Conservation (phyloP, 2,888 invertebrate species). For the Harpalus rufipes region DNA sequence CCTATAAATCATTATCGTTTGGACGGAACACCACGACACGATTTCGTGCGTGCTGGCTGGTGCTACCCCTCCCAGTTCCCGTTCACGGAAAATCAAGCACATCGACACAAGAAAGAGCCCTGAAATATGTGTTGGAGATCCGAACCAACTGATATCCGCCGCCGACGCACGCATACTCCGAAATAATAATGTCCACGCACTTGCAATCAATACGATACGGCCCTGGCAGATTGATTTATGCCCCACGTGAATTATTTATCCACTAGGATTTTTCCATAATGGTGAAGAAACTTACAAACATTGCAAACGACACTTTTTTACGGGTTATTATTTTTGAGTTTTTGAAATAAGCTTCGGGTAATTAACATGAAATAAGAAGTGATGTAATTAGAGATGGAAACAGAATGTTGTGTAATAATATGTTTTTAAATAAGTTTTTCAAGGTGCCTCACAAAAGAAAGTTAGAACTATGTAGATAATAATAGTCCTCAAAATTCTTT, state of each 20-base stretch:
- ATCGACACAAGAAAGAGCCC: constrained; percentile 53
- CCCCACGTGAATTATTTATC: constrained; percentile 63
- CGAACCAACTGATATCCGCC: constrained; percentile 57
- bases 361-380: constrained; percentile 17
- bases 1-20: constrained; percentile 49
- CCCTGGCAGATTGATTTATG: constrained; percentile 63
- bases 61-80: background rate
- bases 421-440: background rate
- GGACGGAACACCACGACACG: constrained; percentile 40
- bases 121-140: constrained; percentile 64
- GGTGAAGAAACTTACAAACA: constrained; percentile 48
- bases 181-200: constrained; percentile 63
- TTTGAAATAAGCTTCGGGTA: constrained; percentile 13
- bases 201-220: constrained; percentile 42
- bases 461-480: background rate
- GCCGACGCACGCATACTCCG: constrained; percentile 57
- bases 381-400: constrained; percentile 1
- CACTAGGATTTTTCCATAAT: constrained; percentile 49
- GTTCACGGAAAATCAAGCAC: constrained; percentile 55
- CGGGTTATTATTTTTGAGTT: constrained; percentile 51
- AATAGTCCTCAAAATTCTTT: background rate
- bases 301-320: constrained; percentile 29
- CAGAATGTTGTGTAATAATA: background rate
- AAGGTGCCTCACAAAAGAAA: background rate
- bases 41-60: constrained; percentile 28